Evolutionary conservation across 1,140 invertebrate species (phyloP).

Genomic region (Leptopilina clavipes): DNA sequence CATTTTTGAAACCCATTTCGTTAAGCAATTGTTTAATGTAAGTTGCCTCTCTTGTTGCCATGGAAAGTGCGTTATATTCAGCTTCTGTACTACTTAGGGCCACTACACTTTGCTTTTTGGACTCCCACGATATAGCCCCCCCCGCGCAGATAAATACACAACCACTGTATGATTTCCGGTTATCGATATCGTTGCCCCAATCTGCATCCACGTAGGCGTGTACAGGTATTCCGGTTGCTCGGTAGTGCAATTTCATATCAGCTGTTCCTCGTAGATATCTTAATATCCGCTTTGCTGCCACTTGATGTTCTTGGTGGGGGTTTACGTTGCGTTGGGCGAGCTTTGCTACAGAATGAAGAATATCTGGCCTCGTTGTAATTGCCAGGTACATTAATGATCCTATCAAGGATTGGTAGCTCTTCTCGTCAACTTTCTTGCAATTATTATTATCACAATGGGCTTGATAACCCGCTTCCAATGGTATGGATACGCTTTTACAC

Average conservation of each 20-base stretch:
- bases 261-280: conserved; percentile 48
- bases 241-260: neutral
- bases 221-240: neutral
- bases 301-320: neutral
- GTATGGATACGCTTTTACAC: neutral
- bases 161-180: conserved; percentile 41
- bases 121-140: conserved; percentile 57
- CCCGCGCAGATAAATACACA: conserved; percentile 37
- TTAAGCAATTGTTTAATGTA: conserved; percentile 37
- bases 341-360: neutral
- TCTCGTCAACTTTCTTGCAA: neutral
- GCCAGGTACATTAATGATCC: neutral
- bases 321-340: neutral
- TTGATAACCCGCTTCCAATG: neutral
- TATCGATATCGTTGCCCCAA: conserved; percentile 32
- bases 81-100: conserved; percentile 60
- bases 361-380: neutral
- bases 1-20: conserved; percentile 5
- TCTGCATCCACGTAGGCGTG: conserved; percentile 44
- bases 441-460: neutral
- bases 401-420: neutral
- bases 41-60: conserved; percentile 50
- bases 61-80: conserved; percentile 59
- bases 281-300: conserved; percentile 53
- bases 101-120: conserved; percentile 56